Evolutionary conservation across 2,113 vertebrate genomes (phyloP).

Genomic region (Corvus moneduloides): DNA sequence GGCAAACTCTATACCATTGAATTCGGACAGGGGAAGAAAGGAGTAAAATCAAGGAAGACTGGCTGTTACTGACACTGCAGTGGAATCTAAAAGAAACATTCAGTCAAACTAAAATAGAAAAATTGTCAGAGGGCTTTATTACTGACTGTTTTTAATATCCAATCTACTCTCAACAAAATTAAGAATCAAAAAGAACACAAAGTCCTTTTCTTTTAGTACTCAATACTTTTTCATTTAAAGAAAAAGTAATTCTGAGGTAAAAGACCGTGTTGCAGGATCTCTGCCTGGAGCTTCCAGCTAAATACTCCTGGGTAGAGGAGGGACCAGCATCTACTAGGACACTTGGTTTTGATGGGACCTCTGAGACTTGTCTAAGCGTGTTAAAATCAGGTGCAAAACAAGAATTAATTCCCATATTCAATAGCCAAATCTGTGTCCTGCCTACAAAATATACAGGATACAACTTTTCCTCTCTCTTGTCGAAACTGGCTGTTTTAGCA

Average conservation of each 20-base stretch:
- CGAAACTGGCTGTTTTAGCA: not conserved
- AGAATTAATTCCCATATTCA: not conserved
- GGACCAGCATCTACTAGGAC: not conserved
- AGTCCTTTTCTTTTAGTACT: not conserved
- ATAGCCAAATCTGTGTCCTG: not conserved
- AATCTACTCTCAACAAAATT: not conserved
- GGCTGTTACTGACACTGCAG: not conserved
- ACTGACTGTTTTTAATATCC: not conserved
- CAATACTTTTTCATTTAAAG: not conserved
- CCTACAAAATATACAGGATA: not conserved
- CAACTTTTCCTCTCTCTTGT: not conserved
- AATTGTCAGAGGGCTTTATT: not conserved
- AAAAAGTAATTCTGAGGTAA: not conserved
- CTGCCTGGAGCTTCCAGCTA: not conserved
- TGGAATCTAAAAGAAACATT: not conserved
- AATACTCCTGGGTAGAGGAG: not conserved
- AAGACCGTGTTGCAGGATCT: not conserved
- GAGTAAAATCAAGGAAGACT: not conserved
- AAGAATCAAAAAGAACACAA: not conserved
- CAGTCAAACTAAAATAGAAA: not conserved
- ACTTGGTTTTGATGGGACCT: not conserved
- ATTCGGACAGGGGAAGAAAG: not conserved
- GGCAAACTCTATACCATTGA: not conserved
- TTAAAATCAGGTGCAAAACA: not conserved
- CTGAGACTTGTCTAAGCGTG: not conserved